Conservation (phyloP, 2,113 vertebrate genomes). For the Gadus chalcogrammus region DNA sequence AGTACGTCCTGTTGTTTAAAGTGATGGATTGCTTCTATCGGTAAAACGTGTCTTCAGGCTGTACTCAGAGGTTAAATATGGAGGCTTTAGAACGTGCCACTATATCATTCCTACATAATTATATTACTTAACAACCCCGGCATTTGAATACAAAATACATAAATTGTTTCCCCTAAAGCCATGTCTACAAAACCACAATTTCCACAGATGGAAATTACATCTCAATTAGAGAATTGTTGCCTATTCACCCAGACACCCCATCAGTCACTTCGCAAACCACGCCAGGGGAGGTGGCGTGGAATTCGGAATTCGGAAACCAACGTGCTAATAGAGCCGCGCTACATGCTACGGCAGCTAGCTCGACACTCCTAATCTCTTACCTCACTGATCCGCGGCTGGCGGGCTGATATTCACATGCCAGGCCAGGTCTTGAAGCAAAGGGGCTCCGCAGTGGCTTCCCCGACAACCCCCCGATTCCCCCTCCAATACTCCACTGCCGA, state of each 20-base stretch:
- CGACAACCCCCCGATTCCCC: too few species aligned
- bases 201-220: slow-evolving; percentile 30
- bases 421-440: background rate
- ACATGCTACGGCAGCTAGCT: slow-evolving; percentile 49
- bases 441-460: too few species aligned
- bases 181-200: slow-evolving; percentile 16
- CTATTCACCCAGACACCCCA: slow-evolving; percentile 38
- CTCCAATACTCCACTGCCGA: background rate
- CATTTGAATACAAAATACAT: slow-evolving; percentile 23
- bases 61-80: slow-evolving; percentile 2
- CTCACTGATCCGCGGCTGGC: slow-evolving; percentile 61
- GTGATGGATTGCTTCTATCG: too few species aligned
- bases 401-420: slow-evolving; percentile 54
- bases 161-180: background rate
- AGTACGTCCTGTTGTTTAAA: too few species aligned
- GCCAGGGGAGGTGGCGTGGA: slow-evolving; percentile 31
- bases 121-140: slow-evolving; percentile 21
- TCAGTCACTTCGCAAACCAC: slow-evolving; percentile 50
- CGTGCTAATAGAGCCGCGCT: slow-evolving; percentile 45
- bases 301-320: slow-evolving; percentile 38
- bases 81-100: slow-evolving; percentile 7
- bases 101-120: slow-evolving; percentile 13
- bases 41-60: too few species aligned
- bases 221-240: slow-evolving; percentile 39
- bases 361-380: slow-evolving; percentile 68